Percentiles rank a stretch among this genome's conserved stretches.
Evolutionary conservation across 2,113 vertebrate genomes (phyloP).

Genomic region (Bujurquina vittata): DNA sequence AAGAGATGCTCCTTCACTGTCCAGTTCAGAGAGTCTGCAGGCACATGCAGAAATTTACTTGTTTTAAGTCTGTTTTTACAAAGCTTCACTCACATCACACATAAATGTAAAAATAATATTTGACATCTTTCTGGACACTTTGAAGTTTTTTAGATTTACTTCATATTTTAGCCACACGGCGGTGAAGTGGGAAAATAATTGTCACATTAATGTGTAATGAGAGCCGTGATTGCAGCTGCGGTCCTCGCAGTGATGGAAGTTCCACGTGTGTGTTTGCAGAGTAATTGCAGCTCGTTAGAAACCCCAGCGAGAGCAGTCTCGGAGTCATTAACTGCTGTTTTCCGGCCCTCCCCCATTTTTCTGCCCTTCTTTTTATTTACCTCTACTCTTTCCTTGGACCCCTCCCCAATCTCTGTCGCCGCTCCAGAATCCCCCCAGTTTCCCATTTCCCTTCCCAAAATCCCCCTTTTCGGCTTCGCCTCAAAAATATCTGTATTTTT

Average conservation of each 20-base stretch:
- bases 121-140: too few species aligned
- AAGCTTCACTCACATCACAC: neutral
- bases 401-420: neutral
- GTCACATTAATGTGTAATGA: neutral
- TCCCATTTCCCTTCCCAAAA: neutral
- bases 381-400: neutral
- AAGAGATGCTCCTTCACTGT: neutral
- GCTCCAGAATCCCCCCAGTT: conserved; percentile 5
- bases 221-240: neutral
- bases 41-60: accelerated
- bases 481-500: neutral
- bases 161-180: neutral
- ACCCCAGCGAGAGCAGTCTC: conserved; percentile 54
- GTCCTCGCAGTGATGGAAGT: neutral
- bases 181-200: neutral
- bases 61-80: accelerated
- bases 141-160: neutral
- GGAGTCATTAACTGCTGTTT: conserved; percentile 67
- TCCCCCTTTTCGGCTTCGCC: neutral
- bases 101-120: neutral
- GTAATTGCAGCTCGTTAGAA: conserved; percentile 73
- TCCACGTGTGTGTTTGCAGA: conserved; percentile 17
- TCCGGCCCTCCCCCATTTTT: neutral
- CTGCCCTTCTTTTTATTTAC: conserved; percentile 44
- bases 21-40: too few species aligned